Base-by-base conservation (phyloP, 2,113 vertebrate species). In the Dascyllus trimaculatus region DNA sequence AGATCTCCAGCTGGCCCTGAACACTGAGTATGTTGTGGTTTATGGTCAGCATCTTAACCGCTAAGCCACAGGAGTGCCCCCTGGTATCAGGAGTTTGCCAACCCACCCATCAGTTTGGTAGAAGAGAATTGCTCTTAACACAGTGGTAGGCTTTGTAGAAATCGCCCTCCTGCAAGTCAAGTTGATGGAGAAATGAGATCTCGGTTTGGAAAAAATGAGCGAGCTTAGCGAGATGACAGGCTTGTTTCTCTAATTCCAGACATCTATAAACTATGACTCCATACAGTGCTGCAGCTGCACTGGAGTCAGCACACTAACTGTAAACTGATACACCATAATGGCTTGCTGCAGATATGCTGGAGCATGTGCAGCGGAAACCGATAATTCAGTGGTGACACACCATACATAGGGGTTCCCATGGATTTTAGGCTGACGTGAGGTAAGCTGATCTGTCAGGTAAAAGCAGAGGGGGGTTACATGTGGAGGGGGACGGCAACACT, bases 281-380 rank as follows among this genome's bases (percentile, higher is more conserved):
- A 49, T 81, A 61, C 74, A 81, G 87, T 82, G 62, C 79, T 75
- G 78, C 88, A 90, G 89, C 92, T 92, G 90, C 86, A 74, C 72
- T 58, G 77, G 82, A 85, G 67, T 90, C 90, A 84, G 86, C 84
- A 49, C 78, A 54, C 69, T 67, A 54, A 80, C 84, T 89, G 92
- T 91, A 94, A 95, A 76, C 83, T 52, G 92, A 95, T 93, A 88
- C 82, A 22, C 90, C 81, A 73, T 90, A 91, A 93, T 90, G 90
- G 85, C 79, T 61, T 72, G 86, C 86, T 87, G 91, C 89, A 93
- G 88, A 90, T 91, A 89, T 78, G 86, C 85, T 71, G 56, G 69
- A 86, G 87, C 88, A 85, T 93, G 85, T 90, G 89, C 88, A 87
- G 84, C 81, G 85, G 89, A 90, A 94, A 92, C 78, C 86, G 84